These are phyloP conservation scores for Craniophora ligustri DNA, from an alignment of 2,888 invertebrate species.

Conservation along the genomic window DNA sequence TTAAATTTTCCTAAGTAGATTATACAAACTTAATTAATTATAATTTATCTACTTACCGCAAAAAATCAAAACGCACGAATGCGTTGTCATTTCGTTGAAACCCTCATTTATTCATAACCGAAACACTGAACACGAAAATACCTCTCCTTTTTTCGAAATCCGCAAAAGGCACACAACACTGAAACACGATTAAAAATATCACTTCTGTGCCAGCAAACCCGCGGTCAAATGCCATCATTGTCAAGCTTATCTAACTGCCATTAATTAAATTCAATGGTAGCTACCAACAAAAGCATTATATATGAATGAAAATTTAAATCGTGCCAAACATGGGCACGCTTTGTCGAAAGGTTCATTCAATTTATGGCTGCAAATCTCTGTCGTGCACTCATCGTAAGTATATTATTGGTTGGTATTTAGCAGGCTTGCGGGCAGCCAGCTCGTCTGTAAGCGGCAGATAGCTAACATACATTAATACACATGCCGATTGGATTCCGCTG, in stretches of 20 bases:
- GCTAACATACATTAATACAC: conserved; percentile 70
- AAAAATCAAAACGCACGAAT: background rate
- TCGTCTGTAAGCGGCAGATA: conserved; percentile 78
- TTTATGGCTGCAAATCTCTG: conserved; percentile 79
- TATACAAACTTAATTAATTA: no score
- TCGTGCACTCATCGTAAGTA: conserved; percentile 77
- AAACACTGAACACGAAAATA: background rate
- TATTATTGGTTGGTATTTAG: conserved; percentile 79
- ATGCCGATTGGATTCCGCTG: conserved; percentile 61
- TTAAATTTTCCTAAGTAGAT: no score
- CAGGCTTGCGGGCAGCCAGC: conserved; percentile 72
- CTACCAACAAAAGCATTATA: conserved; percentile 61
- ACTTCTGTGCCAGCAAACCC: conserved; percentile 39
- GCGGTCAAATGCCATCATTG: conserved; percentile 50
- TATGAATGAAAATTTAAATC: conserved; percentile 73
- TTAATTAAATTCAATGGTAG: conserved; percentile 61
- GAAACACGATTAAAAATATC: conserved; percentile 48
- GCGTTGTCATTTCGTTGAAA: background rate
- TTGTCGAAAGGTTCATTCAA: conserved; percentile 68
- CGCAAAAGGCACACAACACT: conserved; percentile 20
- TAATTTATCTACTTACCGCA: background rate
- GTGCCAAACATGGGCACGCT: conserved; percentile 63
- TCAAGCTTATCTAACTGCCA: conserved; percentile 56
- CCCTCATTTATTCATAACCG: conserved; percentile 14
- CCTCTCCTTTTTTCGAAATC: conserved; percentile 11